These are phyloP conservation scores for Diaphora mendica DNA, from an alignment of 2,888 invertebrate species.

Conservation along the genomic window DNA sequence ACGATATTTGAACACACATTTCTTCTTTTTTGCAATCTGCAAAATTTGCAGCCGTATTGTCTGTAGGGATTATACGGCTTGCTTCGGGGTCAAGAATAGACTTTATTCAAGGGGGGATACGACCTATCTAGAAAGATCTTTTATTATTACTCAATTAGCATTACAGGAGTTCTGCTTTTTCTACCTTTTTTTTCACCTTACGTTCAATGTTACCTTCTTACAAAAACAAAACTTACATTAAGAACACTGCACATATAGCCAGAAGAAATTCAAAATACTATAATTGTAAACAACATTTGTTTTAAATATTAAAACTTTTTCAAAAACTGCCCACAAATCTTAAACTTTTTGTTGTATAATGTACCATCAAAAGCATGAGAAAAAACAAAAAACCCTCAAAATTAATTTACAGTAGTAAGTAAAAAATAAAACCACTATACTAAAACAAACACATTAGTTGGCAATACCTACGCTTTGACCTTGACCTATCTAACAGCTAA, in stretches of 20 bases:
- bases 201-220: too few relatives aligned
- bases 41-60: not conserved
- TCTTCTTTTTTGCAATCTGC: not conserved
- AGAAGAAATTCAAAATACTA: too few relatives aligned
- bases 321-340: not conserved
- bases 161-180: too few relatives aligned
- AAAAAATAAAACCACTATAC: conserved; percentile 26
- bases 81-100: not conserved
- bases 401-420: not conserved
- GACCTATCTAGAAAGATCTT: not conserved
- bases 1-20: not conserved
- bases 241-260: too few relatives aligned
- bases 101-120: not conserved
- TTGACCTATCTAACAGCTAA: conserved; percentile 77
- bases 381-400: not conserved
- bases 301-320: not conserved
- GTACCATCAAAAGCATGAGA: not conserved
- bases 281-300: too few relatives aligned
- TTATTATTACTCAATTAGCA: not conserved
- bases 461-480: conserved; percentile 59
- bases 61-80: not conserved
- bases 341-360: not conserved
- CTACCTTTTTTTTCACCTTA: too few relatives aligned
- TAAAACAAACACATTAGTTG: conserved; percentile 59
- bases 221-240: too few relatives aligned